Evolutionary conservation across 2,888 invertebrate species (phyloP).

Genomic region (Apamea crenata): DNA sequence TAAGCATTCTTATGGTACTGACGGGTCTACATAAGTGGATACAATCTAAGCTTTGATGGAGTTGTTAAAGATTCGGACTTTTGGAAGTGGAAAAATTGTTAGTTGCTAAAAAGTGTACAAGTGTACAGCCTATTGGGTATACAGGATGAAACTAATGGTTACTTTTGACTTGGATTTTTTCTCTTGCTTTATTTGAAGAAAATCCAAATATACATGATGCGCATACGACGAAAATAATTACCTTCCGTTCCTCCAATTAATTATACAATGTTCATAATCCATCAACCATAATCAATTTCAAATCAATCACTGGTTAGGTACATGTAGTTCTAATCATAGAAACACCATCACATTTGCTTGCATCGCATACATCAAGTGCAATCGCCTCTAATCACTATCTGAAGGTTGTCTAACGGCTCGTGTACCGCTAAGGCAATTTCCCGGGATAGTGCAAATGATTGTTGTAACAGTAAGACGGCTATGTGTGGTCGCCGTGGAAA

Average conservation of each 20-base stretch:
- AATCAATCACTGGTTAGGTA: constrained; percentile 33
- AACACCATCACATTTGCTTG: constrained; percentile 40
- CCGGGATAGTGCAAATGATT: constrained; percentile 56
- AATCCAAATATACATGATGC: not conserved
- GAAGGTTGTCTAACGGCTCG: constrained; percentile 56
- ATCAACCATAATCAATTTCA: constrained; percentile 43
- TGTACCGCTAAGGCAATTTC: constrained; percentile 65
- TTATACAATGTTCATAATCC: constrained; percentile 9
- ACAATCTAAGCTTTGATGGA: not conserved
- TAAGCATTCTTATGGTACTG: constrained; percentile 5
- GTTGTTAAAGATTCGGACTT: not conserved
- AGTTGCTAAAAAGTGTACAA: not conserved
- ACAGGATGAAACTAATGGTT: not conserved
- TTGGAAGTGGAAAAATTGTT: not conserved
- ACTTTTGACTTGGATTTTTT: not conserved
- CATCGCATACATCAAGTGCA: constrained; percentile 62
- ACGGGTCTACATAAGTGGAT: not conserved
- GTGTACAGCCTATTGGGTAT: not conserved
- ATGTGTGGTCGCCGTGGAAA: constrained; percentile 44
- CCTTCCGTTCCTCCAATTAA: not conserved
- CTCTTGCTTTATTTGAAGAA: not conserved
- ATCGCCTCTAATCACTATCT: constrained; percentile 48
- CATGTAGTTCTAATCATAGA: not conserved
- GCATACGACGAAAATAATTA: constrained; percentile 9
- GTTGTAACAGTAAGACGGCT: constrained; percentile 24